Percentiles rank a stretch among this genome's conserved stretches.
Conservation (phyloP, 2,888 invertebrate genomes). For the Hirtodrosophila histrioides region DNA sequence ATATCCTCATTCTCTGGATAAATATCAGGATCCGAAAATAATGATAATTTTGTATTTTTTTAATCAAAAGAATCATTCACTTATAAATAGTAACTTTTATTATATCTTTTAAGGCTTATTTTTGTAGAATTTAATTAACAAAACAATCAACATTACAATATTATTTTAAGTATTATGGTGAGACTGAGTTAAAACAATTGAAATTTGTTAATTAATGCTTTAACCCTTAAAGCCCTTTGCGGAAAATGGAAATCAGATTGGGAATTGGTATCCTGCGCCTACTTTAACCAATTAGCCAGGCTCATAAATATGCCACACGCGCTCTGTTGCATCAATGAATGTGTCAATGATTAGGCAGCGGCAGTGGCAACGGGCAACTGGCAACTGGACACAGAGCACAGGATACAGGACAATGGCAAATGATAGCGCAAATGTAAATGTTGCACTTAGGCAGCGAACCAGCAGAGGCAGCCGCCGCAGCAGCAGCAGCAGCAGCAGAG, state of each 20-base stretch:
- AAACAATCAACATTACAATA: too few relatives aligned
- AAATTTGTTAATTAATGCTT: constrained; percentile 21
- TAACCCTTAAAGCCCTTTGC: not conserved
- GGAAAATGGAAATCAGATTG: constrained; percentile 12
- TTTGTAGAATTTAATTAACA: too few relatives aligned
- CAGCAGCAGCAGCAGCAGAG: constrained; percentile 14
- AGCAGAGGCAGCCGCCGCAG: constrained; percentile 3
- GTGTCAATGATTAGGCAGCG: constrained; percentile 75
- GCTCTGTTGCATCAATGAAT: constrained; percentile 69
- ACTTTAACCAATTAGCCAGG: constrained; percentile 54
- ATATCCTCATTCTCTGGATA: too few relatives aligned
- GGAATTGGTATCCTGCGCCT: constrained; percentile 10
- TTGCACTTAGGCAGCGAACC: constrained; percentile 53
- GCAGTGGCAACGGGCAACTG: not conserved
- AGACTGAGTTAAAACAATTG: too few relatives aligned
- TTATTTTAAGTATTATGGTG: too few relatives aligned
- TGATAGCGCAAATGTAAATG: constrained; percentile 69
- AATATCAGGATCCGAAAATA: too few relatives aligned
- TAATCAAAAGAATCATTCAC: too few relatives aligned
- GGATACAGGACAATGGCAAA: constrained; percentile 50
- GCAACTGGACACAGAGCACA: not conserved
- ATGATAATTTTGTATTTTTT: too few relatives aligned
- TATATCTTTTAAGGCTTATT: too few relatives aligned
- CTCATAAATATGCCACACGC: constrained; percentile 68
- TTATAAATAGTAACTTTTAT: too few relatives aligned